phyloP scores from a whole-genome alignment of 2,113 vertebrate genomes.

The Heloderma charlesbogerti region DNA sequence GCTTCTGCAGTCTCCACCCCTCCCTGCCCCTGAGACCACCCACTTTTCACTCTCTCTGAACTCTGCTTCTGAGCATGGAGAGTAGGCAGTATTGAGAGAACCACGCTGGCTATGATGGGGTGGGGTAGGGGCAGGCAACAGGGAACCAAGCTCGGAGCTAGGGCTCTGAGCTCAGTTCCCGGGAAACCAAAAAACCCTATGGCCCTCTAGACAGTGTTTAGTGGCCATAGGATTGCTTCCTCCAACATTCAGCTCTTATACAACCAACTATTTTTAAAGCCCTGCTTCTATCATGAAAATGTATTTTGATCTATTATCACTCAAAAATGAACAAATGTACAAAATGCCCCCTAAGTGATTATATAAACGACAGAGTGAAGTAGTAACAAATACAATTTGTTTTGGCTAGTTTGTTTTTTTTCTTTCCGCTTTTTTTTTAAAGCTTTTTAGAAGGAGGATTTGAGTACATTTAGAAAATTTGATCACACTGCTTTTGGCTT shows the following conservation, averaged over 20 bases:
- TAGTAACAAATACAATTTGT: neutral
- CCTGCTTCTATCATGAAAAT: slow-evolving; percentile 40
- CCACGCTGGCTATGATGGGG: too few species aligned
- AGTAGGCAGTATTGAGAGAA: too few species aligned
- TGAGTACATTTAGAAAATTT: slow-evolving; percentile 15
- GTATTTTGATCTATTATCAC: slow-evolving; percentile 46
- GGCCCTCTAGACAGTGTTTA: too few species aligned
- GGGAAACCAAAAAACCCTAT: too few species aligned
- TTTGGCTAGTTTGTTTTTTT: neutral
- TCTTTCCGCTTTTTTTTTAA: neutral
- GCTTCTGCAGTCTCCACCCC: too few species aligned
- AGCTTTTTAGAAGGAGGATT: slow-evolving; percentile 12
- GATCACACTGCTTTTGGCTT: slow-evolving; percentile 1
- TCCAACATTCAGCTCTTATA: slow-evolving; percentile 66
- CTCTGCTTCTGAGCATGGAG: too few species aligned
- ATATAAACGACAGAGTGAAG: slow-evolving; percentile 9
- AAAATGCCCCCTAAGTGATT: slow-evolving; percentile 25
- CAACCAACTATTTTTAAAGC: slow-evolving; percentile 45
- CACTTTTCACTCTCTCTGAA: too few species aligned
- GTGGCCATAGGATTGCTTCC: too few species aligned
- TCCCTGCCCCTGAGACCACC: too few species aligned
- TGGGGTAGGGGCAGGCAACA: too few species aligned
- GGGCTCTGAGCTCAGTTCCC: too few species aligned
- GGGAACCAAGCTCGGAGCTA: too few species aligned
- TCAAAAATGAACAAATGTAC: slow-evolving; percentile 19